Base-by-base conservation (phyloP, 92 coral and sea anemone genomes). In the Epizoanthus scotinus region DNA sequence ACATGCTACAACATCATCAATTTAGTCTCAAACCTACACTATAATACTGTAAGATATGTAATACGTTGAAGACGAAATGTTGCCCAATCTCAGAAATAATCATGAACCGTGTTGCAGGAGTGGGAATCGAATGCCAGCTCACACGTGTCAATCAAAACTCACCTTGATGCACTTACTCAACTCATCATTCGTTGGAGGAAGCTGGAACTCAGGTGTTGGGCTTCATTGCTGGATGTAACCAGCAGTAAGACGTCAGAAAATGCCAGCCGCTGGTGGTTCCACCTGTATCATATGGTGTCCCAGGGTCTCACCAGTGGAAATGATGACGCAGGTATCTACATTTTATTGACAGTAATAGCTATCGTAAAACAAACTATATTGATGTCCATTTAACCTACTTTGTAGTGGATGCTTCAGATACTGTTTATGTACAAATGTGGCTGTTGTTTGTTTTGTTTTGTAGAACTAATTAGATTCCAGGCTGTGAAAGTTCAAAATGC, bases 51-150 rank as follows among this genome's bases (percentile, higher is more conserved):
- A 15, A 27, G 19, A 3, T 14, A 26, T 29, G 38, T 3, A 8
- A 34, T 6, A 26, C 25, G 28, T 22, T 28, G 66, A 12, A 13
- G 28, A 61, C 36, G 14, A 61, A 14, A 17, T 12, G 19, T n/a
- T 29, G n/a, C 21, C 8, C 28, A 15, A 19, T 28, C 40, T 27
- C 9, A 44, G 70, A 2, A 25, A 26, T 40, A 17, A 10, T 70
- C 20, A 67, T 52, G 3, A 15, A 24, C 38, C 57, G 17, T 50
- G 24, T 82, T 12, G 2, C 14, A 93, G 99, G 99, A 93, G 34
- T 96, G 99, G 99, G 99, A 96, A 77, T 57, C 86, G 17, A 96
- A 93, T 57, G 99, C 99, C 2, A 94, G 98, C 63, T 91, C 88
- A 38, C 97, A 93, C 38, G 99, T 96, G 74, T 91, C 92, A 67